Base-by-base conservation (phyloP, 1,140 invertebrate species). In the Aleiodes sp. region DNA sequence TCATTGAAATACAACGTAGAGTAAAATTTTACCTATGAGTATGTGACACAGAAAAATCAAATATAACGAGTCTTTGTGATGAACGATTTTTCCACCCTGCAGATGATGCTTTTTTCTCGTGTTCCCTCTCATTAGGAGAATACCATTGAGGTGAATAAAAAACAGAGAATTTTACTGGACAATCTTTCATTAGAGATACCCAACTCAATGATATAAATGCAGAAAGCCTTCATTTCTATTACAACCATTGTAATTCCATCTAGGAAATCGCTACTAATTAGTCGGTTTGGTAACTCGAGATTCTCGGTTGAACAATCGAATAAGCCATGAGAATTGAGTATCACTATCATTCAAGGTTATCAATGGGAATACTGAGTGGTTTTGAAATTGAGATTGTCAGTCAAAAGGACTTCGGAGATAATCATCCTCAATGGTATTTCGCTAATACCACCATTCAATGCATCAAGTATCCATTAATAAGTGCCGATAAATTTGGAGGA, bases 1-100 rank as follows among this genome's bases (percentile, higher is more conserved):
- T 77, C 72, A 77, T 78, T 76, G 69, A 74, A 75, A 74, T 74
- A 75, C 2, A 52, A 52, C 10, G 46, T 24, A 21, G 16, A 52
- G 21, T 21, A 8, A 26, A 16, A 26, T 52, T 52, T 21, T 2
- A 52, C 46, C 46, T 52, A 21, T 24, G 46, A 16, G 8, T 24
- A 12, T 52, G 46, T 24, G 6, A 52, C 16, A 52, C 10, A 16
- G 46, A 52, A 52, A 52, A 52, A 52, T 52, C 46, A 52, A 52
- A 52, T 52, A 52, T 52, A 52, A 52, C 46, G 46, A 52, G 46
- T 52, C 46, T 21, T 24, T 52, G 46, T 21, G 46, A 21, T 52
- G 46, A 24, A 24, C 46, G n/a, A 52, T 52, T 52, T 21, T 21
- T 52, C 46, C 2, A 1, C n/a, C n/a, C 2, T 46, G 41, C 21